Base-by-base conservation (phyloP, 2,888 invertebrate species). In the Tupiocoris notatus region DNA sequence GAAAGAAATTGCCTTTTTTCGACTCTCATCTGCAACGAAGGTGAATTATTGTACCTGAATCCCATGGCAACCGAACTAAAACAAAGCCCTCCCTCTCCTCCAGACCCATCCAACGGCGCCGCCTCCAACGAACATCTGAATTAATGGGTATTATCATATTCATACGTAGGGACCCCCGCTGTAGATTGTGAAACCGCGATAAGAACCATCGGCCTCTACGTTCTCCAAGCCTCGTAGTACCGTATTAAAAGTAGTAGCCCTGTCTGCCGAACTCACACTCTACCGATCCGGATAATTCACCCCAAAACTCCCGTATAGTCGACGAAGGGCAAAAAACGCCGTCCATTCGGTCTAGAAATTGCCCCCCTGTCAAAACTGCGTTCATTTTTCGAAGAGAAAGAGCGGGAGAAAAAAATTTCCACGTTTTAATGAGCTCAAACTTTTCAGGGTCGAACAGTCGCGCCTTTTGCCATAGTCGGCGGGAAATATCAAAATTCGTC, bases 61-160 rank as follows among this genome's bases (percentile, higher is more conserved):
- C 20, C 70, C 25, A 70, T 70, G 25, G 70, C 25, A 70, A 70
- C 70, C 70, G 17, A 59, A 22, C 61, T 23, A 58, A 70, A 23
- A 70, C 70, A 70, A 21, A 58, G 58, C 68, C 23, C 25, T 20
- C 25, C 57, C 59, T 18, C 59, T 59, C 18, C 25, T 23, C 70
- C 59, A 57, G n/a, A 25, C 1, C 68, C 57, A n/a, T n/a, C 16
- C 59, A 3, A 17, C 59, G 18, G 58, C 21, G 12, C 56, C 12
- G 18, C 12, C 67, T 21, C 20, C 22, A 17, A 20, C 57, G 17
- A 17, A 68, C 58, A 61, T 61, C 25, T 57, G 61, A 70, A 70
- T 70, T 70, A 70, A 70, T 59, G 70, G 70, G 24, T 58, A 70
- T 70, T 70, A 70, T 70, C 70, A 70, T 70, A 70, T 70, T 70